A percentile compares a stretch with the other conserved stretches of the same genome.
These are phyloP conservation scores for Yoshiicerus persimilis DNA, from an alignment of 1,140 invertebrate genomes.

Conservation along the genomic window DNA sequence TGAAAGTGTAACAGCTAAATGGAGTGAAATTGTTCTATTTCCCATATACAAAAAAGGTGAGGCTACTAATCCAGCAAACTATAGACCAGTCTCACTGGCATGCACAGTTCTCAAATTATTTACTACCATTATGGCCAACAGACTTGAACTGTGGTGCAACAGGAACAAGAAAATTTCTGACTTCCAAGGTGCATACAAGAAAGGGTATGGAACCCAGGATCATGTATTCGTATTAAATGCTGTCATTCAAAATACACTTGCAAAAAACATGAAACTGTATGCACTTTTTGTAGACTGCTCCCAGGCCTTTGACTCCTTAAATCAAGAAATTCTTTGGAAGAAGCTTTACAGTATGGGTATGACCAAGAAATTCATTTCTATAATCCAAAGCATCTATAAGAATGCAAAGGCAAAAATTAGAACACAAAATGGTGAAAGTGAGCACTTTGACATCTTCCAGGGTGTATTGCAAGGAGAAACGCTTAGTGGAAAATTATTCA, in stretches of 20 bases:
- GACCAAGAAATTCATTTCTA: conserved; percentile 43
- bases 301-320: conserved; percentile 47
- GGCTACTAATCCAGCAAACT: neutral
- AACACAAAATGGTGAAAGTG: neutral
- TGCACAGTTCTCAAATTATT: neutral
- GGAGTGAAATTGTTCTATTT: conserved; percentile 21
- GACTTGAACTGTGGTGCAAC: neutral
- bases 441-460: conserved; percentile 16
- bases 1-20: neutral
- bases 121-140: neutral
- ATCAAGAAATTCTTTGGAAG: conserved; percentile 40
- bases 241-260: neutral
- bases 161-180: neutral
- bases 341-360: conserved; percentile 42
- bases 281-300: conserved; percentile 45
- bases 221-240: conserved; percentile 24
- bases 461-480: conserved; percentile 49
- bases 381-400: conserved; percentile 42
- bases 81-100: neutral
- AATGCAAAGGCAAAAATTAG: conserved; percentile 26
- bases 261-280: conserved; percentile 36
- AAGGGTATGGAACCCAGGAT: neutral
- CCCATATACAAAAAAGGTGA: conserved; percentile 49
- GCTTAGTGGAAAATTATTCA: conserved; percentile 44
- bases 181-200: neutral